Base-by-base conservation (phyloP, 2,888 invertebrate genomes). In the Tinea pellionella region DNA sequence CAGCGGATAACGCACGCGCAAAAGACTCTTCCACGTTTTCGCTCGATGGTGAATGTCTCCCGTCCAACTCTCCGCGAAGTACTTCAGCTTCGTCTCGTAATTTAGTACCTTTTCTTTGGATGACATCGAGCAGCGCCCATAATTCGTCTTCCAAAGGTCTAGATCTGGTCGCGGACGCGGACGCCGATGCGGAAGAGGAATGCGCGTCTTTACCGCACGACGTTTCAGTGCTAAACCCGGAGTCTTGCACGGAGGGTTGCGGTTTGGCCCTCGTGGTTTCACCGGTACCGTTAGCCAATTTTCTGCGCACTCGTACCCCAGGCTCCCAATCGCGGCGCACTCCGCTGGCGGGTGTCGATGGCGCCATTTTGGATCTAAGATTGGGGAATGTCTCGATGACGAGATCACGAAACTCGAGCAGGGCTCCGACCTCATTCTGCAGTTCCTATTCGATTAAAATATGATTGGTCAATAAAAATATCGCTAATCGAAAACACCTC, bases 371-470 rank as follows among this genome's bases (percentile, higher is more conserved):
- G 77, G 92, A 92, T 78, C 95, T 93, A 79, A 96, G 91, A 89
- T 95, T 94, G 72, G 96, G 96, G 89, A 96, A 95, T 75, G 95
- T 94, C 91, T 95, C 95, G 91, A 96, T 95, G 90, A 96, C 96
- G 90, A 95, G 92, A 88, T 96, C 95, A 87, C 96, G 93, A 85
- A 96, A 96, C 89, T 96, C 95, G 85, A 96, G 91, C 71, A 96
- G 87, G 70, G 95, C 95, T 66, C 95, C 95, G 88, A 96, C 96
- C 89, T 96, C 96, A 93, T 95, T 94, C 91, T 96, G 96, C 81
- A 96, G 90, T 89, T 96, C 96, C 90, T 90, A 80, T 16, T 18
- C 8, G 24, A 53, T 47, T 47, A n/a, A 47, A 15, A 15, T 15
- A 16, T 47, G 37, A 1, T 65, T 47, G 16, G 15, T 47, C 9